Percentiles rank a stretch among this genome's conserved stretches.
phyloP scores from a whole-genome alignment of 2,888 invertebrate genomes.

The Pandemis cinnamomeana region DNA sequence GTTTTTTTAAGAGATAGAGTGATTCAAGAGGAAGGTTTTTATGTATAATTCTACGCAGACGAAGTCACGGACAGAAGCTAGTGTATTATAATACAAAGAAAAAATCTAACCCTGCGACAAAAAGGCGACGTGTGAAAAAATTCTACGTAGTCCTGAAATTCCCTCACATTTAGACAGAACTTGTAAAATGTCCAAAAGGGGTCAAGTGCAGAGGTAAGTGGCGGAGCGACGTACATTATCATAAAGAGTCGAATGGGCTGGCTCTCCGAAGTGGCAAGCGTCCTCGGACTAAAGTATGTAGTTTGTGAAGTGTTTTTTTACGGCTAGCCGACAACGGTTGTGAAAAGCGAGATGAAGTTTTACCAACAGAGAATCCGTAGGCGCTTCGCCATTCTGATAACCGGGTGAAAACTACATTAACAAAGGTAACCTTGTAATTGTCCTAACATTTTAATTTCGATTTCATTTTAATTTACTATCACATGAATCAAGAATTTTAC shows the following conservation, averaged over 20 bases:
- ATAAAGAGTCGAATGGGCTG: conserved; percentile 10
- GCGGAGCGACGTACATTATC: conserved; percentile 18
- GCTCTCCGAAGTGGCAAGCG: background rate
- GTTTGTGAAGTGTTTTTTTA: conserved; percentile 5
- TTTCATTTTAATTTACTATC: too few species aligned
- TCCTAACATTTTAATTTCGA: too few species aligned
- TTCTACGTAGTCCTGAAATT: background rate
- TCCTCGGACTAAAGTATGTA: background rate
- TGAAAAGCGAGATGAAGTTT: background rate
- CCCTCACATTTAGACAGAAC: conserved; percentile 7
- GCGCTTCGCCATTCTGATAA: too few species aligned
- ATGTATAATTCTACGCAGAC: too few species aligned
- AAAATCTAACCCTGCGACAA: background rate
- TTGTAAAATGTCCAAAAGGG: conserved; percentile 7
- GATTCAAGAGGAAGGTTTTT: too few species aligned
- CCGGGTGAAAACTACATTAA: too few species aligned
- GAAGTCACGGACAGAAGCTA: too few species aligned
- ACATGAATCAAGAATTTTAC: too few species aligned
- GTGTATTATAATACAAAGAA: too few species aligned
- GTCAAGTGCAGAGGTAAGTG: conserved; percentile 13
- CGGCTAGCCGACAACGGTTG: background rate
- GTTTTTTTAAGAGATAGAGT: too few species aligned
- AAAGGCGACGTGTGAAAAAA: background rate
- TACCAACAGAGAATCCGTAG: background rate
- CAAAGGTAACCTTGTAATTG: too few species aligned